Percentiles rank a stretch among this genome's conserved stretches.
Conservation (phyloP, 2,888 invertebrate genomes). For the Parnassius smintheus region DNA sequence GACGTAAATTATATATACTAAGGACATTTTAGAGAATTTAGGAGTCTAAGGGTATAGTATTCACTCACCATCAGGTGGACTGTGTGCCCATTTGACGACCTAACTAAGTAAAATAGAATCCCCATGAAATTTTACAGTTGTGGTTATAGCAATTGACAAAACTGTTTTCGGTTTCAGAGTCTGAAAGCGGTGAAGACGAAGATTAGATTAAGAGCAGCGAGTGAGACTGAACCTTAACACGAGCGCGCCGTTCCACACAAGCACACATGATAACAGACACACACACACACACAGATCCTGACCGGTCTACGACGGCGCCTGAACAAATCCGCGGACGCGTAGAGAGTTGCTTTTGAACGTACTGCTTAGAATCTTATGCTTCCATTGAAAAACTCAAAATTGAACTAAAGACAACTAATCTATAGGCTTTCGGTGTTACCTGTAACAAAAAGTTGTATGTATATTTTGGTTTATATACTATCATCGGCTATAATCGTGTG, state of each 20-base stretch:
- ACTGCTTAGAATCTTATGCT: not conserved
- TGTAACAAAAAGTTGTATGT: conserved; percentile 16
- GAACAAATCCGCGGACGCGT: conserved; percentile 18
- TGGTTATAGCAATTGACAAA: not conserved
- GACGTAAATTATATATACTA: too few species aligned
- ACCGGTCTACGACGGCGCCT: conserved; percentile 27
- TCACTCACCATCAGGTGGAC: too few species aligned
- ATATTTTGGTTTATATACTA: conserved; percentile 14
- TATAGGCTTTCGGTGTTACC: not conserved
- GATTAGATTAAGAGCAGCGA: conserved; percentile 78
- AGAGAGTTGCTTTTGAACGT: conserved; percentile 16
- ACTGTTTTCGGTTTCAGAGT: conserved; percentile 55
- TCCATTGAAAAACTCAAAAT: not conserved
- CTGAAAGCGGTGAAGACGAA: conserved; percentile 78
- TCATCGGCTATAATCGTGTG: conserved; percentile 10
- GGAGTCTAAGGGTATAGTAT: too few species aligned
- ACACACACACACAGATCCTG: conserved; percentile 18
- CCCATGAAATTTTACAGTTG: too few species aligned
- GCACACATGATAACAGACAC: conserved; percentile 29
- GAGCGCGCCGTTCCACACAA: conserved; percentile 37
- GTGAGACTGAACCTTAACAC: conserved; percentile 66
- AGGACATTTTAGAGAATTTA: too few species aligned
- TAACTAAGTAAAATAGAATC: too few species aligned
- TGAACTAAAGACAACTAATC: not conserved
- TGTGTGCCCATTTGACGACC: too few species aligned